Conservation (phyloP, 2,113 vertebrate species). For the Suncus etruscus region DNA sequence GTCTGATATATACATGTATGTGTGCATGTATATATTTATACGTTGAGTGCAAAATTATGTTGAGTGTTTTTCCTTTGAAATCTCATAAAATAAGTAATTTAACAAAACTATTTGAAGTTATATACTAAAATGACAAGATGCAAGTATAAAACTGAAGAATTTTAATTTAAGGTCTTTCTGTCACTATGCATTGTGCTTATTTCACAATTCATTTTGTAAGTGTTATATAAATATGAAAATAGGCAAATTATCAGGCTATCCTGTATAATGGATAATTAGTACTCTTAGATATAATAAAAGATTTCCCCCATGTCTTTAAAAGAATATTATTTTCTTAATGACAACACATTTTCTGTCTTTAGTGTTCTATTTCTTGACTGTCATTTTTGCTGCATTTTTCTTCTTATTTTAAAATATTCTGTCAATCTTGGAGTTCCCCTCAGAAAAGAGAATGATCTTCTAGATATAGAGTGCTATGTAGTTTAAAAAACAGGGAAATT, state of each 20-base stretch:
- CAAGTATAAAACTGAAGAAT: not conserved
- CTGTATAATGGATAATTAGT: not conserved
- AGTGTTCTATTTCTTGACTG: constrained; percentile 21
- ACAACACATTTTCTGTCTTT: constrained; percentile 12
- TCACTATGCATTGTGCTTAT: not conserved
- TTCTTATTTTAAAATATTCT: constrained; percentile 16
- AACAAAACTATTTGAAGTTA: not conserved
- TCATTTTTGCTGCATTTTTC: constrained; percentile 2
- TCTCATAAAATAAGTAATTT: constrained; percentile 10
- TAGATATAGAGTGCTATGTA: not conserved
- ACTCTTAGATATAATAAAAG: not conserved
- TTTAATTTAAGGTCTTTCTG: constrained; percentile 29
- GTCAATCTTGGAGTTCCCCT: not conserved
- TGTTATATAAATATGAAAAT: not conserved
- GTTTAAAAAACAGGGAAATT: not conserved
- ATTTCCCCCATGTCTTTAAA: not conserved
- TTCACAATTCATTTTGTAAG: constrained; percentile 43
- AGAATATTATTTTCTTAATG: not conserved
- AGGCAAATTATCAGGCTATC: not conserved
- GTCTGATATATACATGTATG: not conserved
- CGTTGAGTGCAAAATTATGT: not conserved
- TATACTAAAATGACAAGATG: not conserved
- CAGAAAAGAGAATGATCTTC: not conserved
- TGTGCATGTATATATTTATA: too few relatives aligned
- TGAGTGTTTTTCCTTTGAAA: not conserved